Evolutionary conservation across 2,888 invertebrate genomes (phyloP).

Genomic region (Penaeus monodon): DNA sequence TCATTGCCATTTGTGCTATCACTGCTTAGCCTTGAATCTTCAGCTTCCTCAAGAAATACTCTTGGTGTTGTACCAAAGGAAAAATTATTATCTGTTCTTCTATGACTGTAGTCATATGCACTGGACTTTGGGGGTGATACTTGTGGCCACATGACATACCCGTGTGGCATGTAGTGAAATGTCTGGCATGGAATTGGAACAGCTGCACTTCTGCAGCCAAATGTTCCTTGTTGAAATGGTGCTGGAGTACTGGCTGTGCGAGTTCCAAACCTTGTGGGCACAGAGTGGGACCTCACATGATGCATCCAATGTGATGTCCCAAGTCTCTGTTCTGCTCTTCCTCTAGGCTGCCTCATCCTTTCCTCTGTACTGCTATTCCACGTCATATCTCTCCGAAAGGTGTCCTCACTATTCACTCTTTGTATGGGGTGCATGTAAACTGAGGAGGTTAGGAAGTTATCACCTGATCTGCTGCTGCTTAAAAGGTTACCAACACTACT

Average conservation of each 20-base stretch:
- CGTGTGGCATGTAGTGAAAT: constrained; percentile 34
- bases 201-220: neutral
- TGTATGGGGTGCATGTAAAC: too few relatives aligned
- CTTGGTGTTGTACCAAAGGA: neutral
- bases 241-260: neutral
- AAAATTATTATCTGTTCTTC: neutral
- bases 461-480: too few relatives aligned
- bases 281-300: constrained; percentile 9
- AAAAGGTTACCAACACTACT: constrained; percentile 5
- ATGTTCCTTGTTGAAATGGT: neutral
- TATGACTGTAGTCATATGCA: constrained; percentile 14
- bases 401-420: constrained; percentile 26
- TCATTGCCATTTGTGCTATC: too few relatives aligned
- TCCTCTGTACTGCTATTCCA: neutral
- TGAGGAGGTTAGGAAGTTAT: too few relatives aligned
- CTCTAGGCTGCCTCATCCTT: constrained; percentile 1
- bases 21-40: too few relatives aligned
- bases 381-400: constrained; percentile 15
- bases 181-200: neutral
- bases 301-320: constrained; percentile 5
- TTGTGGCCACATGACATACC: constrained; percentile 40
- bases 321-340: neutral
- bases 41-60: neutral
- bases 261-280: neutral
- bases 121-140: neutral